These are phyloP conservation scores for Suillia variegata DNA, from an alignment of 2,888 invertebrate genomes.

Conservation along the genomic window DNA sequence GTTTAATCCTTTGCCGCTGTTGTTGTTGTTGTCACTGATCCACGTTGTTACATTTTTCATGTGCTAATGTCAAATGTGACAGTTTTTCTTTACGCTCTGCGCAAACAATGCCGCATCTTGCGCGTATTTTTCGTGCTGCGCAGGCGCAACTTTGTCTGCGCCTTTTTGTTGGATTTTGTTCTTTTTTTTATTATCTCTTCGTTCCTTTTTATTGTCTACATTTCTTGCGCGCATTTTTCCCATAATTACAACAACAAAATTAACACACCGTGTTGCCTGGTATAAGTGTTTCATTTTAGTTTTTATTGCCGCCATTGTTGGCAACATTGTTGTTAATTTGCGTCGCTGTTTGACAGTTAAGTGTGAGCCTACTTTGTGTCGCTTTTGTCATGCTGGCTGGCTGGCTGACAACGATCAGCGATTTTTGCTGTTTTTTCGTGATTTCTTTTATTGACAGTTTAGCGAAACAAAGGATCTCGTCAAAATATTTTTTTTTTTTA, in stretches of 20 bases:
- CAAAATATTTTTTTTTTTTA: background rate
- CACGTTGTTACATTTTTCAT: constrained; percentile 55
- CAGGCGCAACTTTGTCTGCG: constrained; percentile 15
- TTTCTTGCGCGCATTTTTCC: too few species aligned
- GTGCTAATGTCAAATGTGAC: constrained; percentile 53
- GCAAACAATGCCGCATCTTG: constrained; percentile 28
- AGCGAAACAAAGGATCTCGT: constrained; percentile 38
- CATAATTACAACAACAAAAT: too few species aligned
- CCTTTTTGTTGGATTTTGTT: background rate
- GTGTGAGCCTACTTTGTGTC: background rate
- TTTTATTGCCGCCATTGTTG: constrained; percentile 16
- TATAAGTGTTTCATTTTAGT: constrained; percentile 15
- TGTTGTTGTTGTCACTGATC: background rate
- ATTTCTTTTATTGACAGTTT: constrained; percentile 51
- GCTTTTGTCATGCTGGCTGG: background rate
- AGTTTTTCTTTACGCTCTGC: too few species aligned
- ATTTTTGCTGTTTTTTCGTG: constrained; percentile 36
- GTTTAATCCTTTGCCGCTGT: constrained; percentile 36
- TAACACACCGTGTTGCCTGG: too few species aligned
- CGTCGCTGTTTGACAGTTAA: constrained; percentile 2
- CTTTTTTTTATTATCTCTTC: background rate
- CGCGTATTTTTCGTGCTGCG: constrained; percentile 20
- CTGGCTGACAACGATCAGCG: too few species aligned
- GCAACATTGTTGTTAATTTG: constrained; percentile 26
- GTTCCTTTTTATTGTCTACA: background rate